Evolutionary conservation across 2,888 invertebrate species (phyloP), one percentile per base, ranked within the genome.

Genomic region (Agrilus mali): DNA sequence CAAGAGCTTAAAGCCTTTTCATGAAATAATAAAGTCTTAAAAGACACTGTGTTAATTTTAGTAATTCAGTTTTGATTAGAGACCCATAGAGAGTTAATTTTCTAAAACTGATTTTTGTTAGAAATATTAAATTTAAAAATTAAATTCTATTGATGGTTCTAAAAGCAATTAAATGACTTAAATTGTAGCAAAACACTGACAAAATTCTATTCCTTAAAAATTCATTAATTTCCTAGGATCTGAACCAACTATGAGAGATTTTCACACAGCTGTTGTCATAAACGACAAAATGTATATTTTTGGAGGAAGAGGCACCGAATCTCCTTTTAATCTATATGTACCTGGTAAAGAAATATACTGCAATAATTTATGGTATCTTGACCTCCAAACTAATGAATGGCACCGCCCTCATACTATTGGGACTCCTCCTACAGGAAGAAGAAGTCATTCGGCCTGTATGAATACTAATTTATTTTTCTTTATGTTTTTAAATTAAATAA

Each of bases 361-460:
- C 54, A 79, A 84, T 45, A 74, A 81, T 59, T 74, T 90, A 36
- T 79, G 78, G 62, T 83, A 80, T 61, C 70, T 88, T 49, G 84
- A 94, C 66, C 78, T 86, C 46, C 65, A 68, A 43, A 75, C 75
- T 20, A 73, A 76, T 45, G 73, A 71, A 41, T 94, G 93, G 93
- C 67, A 70, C 60, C 71, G 63, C 49, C 78, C 75, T 31, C 68
- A 59, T 49, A 78, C 72, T 46, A 65, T 66, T 36, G 86, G 85
- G 3, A 69, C 72, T 40, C 72, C 75, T 60, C 93, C 93, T 3
- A 70, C 76, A 43, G 90, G 92, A 33, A 71, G 94, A 49, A 73
- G 94, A 38, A 92, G 90, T 64, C 93, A 94, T 70, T 92, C 93
- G 48, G 86, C 90, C 54, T 92, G 89, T 89, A 73, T 77, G 81